Evolutionary conservation across 1,140 invertebrate species (phyloP), one percentile per base, ranked within the genome.

Genomic region (Psix sp.): DNA sequence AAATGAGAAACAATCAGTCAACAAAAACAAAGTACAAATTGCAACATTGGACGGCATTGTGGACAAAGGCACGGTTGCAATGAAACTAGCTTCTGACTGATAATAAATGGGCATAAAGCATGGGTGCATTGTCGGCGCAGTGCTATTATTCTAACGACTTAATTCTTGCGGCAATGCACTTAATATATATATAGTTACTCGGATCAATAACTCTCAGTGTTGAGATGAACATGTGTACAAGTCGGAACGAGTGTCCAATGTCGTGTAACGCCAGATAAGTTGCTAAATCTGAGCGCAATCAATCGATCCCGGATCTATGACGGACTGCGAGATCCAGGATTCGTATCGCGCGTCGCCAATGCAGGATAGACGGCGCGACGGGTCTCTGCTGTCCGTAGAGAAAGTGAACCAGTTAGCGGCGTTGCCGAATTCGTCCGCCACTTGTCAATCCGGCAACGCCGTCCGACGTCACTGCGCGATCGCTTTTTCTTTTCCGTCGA

Each of bases 351-450:
- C 29, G 33, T 7, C 20, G 26, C 40, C 62, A 35, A 52, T 52
- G 17, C 39, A 29, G 24, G 38, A 45, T 7, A 38, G 45, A 9
- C 26, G 26, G 15, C 45, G 15, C 1, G 16, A 38, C 70, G 79
- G 76, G 80, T 77, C 80, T n/a, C n/a, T 72, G 76, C 78, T 79
- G 78, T 49, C 70, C 77, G 5, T 79, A 83, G 83, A 83, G 83
- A 84, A 84, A 84, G 83, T 84, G 82, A 82, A 83, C 81, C 82
- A 83, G 83, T 83, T 81, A 80, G 80, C 83, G 78, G 71, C 60
- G 83, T 82, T 83, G 83, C 77, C 82, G 81, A 83, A 84, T 83
- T 81, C 76, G 59, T 76, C 35, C 33, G 67, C 40, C 45, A 36
- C 51, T 54, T 40, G 71, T 66, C 49, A 63, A 68, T 39, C 51